Evolutionary conservation across 2,888 invertebrate genomes (phyloP), one percentile per base, ranked within the genome.

Genomic region (Catocala sponsa): DNA sequence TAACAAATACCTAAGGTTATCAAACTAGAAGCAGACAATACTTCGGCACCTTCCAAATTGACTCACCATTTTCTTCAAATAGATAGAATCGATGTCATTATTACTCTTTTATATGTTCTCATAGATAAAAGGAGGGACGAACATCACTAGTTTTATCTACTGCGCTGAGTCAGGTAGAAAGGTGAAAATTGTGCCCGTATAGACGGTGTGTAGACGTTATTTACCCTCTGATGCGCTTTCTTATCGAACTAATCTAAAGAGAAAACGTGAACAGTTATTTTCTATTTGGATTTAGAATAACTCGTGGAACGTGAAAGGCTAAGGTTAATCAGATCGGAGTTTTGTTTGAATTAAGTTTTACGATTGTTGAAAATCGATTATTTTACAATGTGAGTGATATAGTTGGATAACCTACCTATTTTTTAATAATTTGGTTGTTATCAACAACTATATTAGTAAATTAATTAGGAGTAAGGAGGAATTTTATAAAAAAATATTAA

Each of bases 181-280:
- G 61, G 71, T 74, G 61, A 62, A 63, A 67, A 76, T 65, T 47
- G 48, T 44, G 47, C 71, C 65, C 75, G 61, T 54, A 72, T 72
- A 54, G 54, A 49, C 49, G 13, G 35, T 54, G 53, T 15, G 49
- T 57, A 33, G 13, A 51, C 12, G 6, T 61, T 72, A 64, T 74
- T 75, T 70, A 66, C 66, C 53, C 54, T 44, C 11, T 57, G 35
- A 59, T 64, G 65, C 59, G 66, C 54, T 42, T 46, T 33, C 46
- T 62, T 64, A 72, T 74, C 72, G 46, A 46, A 60, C 65, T 63
- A 49, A 71, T 74, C 65, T 48, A 38, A 56, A 53, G 48, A 51
- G 62, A 59, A 46, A 53, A 48, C 56, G 65, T 48, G 12, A 46
- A 51, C 32, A 55, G 53, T 47, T 49, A 50, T 56, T 59, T 55